Percentiles rank a stretch among this genome's conserved stretches.
Conservation (phyloP, 2,797 vertebrate genomes). For the Mormyrops boulengeri region DNA sequence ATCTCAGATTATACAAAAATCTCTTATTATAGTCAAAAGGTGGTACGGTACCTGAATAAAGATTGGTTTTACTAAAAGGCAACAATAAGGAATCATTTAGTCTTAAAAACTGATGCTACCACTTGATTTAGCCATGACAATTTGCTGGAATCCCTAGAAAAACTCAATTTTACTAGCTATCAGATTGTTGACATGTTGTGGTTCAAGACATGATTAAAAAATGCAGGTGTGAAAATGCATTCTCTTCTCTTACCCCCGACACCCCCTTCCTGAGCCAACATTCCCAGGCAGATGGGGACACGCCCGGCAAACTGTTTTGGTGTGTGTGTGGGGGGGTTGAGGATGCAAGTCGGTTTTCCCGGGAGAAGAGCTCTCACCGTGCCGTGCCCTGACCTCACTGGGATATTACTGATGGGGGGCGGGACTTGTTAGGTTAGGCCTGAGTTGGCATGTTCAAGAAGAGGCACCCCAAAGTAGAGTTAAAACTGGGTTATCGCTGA, state of each 20-base stretch:
- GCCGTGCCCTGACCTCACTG: constrained; percentile 57
- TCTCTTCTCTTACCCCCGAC: constrained; percentile 48
- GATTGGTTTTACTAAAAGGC: neutral
- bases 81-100: neutral
- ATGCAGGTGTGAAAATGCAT: constrained; percentile 49
- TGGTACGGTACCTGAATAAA: neutral
- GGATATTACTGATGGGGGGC: constrained; percentile 42
- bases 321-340: constrained; percentile 25
- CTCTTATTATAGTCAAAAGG: neutral
- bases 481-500: neutral
- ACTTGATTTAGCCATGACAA: neutral
- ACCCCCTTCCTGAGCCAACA: constrained; percentile 48
- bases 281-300: constrained; percentile 51
- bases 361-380: constrained; percentile 50
- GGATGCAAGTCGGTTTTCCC: constrained; percentile 39
- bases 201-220: constrained; percentile 1
- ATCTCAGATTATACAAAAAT: neutral
- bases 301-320: constrained; percentile 45
- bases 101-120: neutral
- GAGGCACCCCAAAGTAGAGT: neutral
- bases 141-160: neutral
- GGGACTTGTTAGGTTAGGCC: neutral
- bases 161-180: neutral
- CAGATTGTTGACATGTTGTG: neutral
- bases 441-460: neutral